Conservation (phyloP, 2,888 invertebrate genomes). For the Cinara cedri region DNA sequence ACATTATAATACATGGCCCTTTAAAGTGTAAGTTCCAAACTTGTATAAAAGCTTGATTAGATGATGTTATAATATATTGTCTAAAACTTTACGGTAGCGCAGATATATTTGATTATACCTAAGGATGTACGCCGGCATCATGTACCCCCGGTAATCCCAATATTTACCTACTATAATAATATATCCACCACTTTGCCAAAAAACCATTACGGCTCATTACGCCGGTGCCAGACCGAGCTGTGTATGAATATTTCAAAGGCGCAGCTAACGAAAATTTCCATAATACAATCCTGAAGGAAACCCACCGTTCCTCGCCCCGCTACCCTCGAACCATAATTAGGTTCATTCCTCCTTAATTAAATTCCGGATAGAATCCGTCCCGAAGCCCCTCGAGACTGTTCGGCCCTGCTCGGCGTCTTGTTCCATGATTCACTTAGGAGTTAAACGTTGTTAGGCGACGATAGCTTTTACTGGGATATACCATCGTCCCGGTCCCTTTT, state of each 20-base stretch:
- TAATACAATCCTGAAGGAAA: conserved; percentile 50
- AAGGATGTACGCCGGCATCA: conserved; percentile 5
- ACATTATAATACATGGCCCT: too few relatives aligned
- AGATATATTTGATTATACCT: conserved; percentile 36
- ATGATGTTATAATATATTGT: conserved; percentile 6
- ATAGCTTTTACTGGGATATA: conserved; percentile 55
- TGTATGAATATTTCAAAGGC: conserved; percentile 57
- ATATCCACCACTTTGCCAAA: conserved; percentile 38
- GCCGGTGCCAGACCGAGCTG: conserved; percentile 24
- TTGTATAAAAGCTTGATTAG: neutral
- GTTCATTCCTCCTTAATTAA: conserved; percentile 52
- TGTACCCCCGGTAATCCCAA: conserved; percentile 16
- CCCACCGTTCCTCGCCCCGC: neutral
- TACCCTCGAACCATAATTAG: conserved; percentile 43
- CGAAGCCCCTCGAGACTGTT: conserved; percentile 43
- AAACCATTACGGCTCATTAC: conserved; percentile 48
- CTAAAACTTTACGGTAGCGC: conserved; percentile 8
- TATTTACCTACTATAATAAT: conserved; percentile 1
- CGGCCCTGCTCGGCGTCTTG: conserved; percentile 52
- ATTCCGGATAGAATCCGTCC: conserved; percentile 54
- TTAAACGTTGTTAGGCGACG: conserved; percentile 57
- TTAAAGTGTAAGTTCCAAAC: neutral
- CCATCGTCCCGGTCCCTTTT: conserved; percentile 28
- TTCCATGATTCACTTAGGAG: conserved; percentile 56
- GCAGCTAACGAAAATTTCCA: conserved; percentile 54